Percentiles rank a stretch among this genome's conserved stretches.
phyloP scores from a whole-genome alignment of 2,888 invertebrate genomes.

The Dichetophora obliterata region DNA sequence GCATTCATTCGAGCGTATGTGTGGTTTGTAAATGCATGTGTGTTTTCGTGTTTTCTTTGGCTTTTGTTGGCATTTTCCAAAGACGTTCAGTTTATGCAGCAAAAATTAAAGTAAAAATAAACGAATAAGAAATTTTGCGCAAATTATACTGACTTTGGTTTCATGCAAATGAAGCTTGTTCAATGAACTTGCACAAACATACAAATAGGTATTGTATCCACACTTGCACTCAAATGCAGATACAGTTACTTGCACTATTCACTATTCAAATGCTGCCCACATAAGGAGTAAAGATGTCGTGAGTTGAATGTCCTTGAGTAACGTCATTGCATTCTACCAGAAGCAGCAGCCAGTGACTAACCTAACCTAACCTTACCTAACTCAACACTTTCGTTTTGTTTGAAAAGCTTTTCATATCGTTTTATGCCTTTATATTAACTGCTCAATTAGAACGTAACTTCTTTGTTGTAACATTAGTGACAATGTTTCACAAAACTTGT shows the following conservation, averaged over 20 bases:
- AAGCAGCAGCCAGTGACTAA: neutral
- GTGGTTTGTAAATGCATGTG: neutral
- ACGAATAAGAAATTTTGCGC: neutral
- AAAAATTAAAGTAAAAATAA: neutral
- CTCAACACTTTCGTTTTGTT: no score
- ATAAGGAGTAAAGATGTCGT: neutral
- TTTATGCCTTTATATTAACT: no score
- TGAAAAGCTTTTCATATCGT: no score
- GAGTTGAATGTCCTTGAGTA: constrained; percentile 43
- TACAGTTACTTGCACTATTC: no score
- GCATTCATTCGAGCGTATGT: neutral
- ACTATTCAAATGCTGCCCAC: neutral
- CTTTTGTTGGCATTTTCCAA: neutral
- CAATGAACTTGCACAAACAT: neutral
- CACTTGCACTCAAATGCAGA: neutral
- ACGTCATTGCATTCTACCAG: constrained; percentile 31
- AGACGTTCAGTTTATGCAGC: neutral
- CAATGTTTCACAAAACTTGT: no score
- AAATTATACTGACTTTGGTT: neutral
- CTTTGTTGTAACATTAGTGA: no score
- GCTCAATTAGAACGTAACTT: no score
- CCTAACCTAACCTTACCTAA: no score
- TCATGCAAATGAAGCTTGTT: constrained; percentile 12
- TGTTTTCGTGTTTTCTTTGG: neutral
- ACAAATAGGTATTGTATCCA: neutral